Conservation (phyloP, 2,113 vertebrate species). For the Turnix velox region DNA sequence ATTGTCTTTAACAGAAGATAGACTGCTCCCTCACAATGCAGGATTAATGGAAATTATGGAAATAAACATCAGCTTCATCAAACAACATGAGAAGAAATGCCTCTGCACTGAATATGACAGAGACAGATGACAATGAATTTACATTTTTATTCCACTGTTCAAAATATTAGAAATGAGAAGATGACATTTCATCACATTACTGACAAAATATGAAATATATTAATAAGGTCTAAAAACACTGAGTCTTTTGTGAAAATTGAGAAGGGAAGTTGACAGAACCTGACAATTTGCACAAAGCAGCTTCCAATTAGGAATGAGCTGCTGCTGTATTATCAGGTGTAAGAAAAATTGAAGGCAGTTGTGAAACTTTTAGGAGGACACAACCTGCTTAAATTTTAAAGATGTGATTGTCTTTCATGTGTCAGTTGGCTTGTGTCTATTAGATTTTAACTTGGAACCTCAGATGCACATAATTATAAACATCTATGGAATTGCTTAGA, state of each 20-base stretch:
- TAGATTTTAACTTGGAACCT: neutral
- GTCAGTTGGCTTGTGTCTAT: neutral
- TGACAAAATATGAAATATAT: slow-evolving; percentile 2
- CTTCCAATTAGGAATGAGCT: neutral
- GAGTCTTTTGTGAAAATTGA: neutral
- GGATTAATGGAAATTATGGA: neutral
- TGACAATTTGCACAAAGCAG: neutral
- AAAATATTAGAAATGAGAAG: slow-evolving; percentile 28
- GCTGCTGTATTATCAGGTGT: neutral
- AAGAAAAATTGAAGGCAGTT: neutral
- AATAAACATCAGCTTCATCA: neutral
- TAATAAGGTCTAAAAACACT: neutral
- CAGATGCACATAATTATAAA: neutral
- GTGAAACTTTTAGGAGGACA: neutral
- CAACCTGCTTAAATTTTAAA: neutral
- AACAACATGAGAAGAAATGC: rapidly evolving
- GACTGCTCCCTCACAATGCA: neutral
- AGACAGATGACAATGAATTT: neutral
- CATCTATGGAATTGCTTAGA: neutral
- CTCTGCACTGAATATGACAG: neutral
- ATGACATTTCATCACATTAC: neutral
- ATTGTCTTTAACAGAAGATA: neutral
- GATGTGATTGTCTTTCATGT: neutral
- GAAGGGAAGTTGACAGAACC: neutral
- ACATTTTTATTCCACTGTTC: neutral